Percentiles rank a stretch among this genome's conserved stretches.
phyloP scores from a whole-genome alignment of 2,113 vertebrate genomes.

The Xenus cinereus region DNA sequence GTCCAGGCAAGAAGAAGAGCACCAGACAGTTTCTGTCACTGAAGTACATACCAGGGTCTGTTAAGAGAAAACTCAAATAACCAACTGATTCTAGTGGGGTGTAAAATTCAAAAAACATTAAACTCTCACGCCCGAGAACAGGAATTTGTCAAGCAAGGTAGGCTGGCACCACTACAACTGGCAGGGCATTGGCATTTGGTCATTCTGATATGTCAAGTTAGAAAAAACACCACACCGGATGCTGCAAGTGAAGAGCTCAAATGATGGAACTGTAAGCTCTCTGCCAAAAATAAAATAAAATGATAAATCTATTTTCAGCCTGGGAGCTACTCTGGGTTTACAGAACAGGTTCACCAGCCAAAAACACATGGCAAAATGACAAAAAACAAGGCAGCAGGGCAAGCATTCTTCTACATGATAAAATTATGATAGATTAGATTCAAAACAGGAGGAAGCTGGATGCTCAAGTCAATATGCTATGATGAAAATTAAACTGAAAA shows the following conservation, averaged over 20 bases:
- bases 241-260: background rate
- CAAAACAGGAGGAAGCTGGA: background rate
- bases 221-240: background rate
- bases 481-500: constrained; percentile 28
- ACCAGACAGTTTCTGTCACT: background rate
- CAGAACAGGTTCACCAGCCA: constrained; percentile 15
- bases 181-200: background rate
- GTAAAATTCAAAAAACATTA: background rate
- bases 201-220: background rate
- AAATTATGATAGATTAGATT: background rate
- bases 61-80: background rate
- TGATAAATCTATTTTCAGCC: constrained; percentile 10
- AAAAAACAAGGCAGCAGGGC: background rate
- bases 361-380: background rate
- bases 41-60: background rate
- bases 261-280: background rate
- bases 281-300: constrained; percentile 26
- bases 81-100: background rate
- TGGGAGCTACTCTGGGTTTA: background rate
- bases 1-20: background rate
- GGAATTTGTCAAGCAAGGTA: background rate
- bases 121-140: background rate
- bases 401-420: background rate
- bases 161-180: background rate
- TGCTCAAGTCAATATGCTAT: background rate